These are phyloP conservation scores for Colletes latitarsis DNA, from an alignment of 1,140 invertebrate species.

Conservation along the genomic window DNA sequence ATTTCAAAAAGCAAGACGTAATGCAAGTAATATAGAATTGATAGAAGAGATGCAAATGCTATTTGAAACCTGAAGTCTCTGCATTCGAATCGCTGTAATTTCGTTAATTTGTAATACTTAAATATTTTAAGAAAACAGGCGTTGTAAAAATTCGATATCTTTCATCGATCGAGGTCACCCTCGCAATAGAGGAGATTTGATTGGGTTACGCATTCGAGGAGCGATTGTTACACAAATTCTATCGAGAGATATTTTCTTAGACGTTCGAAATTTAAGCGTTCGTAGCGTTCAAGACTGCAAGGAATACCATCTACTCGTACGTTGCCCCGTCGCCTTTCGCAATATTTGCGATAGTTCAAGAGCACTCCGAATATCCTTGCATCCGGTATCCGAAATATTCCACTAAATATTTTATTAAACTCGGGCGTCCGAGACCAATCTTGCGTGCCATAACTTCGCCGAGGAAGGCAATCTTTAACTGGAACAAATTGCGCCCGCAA, in stretches of 20 bases:
- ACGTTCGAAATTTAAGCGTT: not conserved
- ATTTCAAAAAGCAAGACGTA: too few species aligned
- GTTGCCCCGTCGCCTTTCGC: not conserved
- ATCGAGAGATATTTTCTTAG: not conserved
- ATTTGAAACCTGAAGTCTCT: too few species aligned
- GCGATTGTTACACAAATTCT: too few species aligned
- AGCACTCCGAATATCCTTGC: not conserved
- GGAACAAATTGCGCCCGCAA: not conserved
- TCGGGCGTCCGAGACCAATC: not conserved
- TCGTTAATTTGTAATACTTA: too few species aligned
- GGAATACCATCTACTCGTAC: not conserved
- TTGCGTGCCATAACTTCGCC: not conserved
- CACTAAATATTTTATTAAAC: constrained; percentile 20
- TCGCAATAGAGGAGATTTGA: too few species aligned
- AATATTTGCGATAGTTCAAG: not conserved
- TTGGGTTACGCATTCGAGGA: too few species aligned
- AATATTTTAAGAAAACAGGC: too few species aligned
- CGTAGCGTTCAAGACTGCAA: not conserved
- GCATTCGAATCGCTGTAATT: too few species aligned
- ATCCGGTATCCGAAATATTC: not conserved
- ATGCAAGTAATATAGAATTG: too few species aligned
- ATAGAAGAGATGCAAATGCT: too few species aligned
- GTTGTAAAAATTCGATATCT: too few species aligned
- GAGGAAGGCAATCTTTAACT: constrained; percentile 6
- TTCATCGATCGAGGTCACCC: too few species aligned